phyloP scores from a whole-genome alignment of 2,888 invertebrate species.

The Cremastinae sp. region DNA sequence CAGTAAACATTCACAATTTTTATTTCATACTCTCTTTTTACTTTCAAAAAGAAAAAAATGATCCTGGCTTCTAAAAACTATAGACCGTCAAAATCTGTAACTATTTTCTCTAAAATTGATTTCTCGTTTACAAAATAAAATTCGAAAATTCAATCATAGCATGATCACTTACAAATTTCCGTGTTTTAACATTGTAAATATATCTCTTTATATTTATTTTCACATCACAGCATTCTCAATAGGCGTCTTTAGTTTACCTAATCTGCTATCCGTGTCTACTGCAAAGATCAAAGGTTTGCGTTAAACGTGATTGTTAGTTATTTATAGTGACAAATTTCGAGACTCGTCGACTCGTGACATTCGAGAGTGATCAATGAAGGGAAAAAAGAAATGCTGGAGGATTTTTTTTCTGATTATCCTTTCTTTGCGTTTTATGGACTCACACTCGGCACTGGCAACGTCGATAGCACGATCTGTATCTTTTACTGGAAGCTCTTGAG shows the following conservation, averaged over 20 bases:
- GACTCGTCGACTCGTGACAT: background rate
- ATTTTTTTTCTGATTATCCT: background rate
- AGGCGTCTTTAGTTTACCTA: conserved; percentile 77
- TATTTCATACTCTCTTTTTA: conserved; percentile 16
- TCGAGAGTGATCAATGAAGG: conserved; percentile 5
- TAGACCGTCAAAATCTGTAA: conserved; percentile 63
- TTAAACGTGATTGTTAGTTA: conserved; percentile 43
- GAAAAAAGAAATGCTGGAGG: conserved; percentile 6
- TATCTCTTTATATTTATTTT: conserved; percentile 73
- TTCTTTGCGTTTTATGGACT: conserved; percentile 67
- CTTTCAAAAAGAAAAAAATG: conserved; percentile 21
- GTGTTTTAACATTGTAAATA: conserved; percentile 62
- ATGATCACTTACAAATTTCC: conserved; percentile 78
- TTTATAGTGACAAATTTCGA: background rate
- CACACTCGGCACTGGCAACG: conserved; percentile 81
- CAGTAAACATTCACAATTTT: conserved; percentile 47
- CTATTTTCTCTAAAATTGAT: conserved; percentile 57
- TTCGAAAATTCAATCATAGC: conserved; percentile 68
- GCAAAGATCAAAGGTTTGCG: conserved; percentile 69
- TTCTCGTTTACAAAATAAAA: conserved; percentile 29
- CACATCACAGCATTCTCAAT: conserved; percentile 77
- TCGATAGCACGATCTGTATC: conserved; percentile 79
- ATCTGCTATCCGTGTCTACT: conserved; percentile 78
- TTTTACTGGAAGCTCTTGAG: conserved; percentile 79
- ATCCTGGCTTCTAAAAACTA: conserved; percentile 58